Base-by-base conservation (phyloP, 2,797 vertebrate genomes). In the Pygocentrus nattereri region DNA sequence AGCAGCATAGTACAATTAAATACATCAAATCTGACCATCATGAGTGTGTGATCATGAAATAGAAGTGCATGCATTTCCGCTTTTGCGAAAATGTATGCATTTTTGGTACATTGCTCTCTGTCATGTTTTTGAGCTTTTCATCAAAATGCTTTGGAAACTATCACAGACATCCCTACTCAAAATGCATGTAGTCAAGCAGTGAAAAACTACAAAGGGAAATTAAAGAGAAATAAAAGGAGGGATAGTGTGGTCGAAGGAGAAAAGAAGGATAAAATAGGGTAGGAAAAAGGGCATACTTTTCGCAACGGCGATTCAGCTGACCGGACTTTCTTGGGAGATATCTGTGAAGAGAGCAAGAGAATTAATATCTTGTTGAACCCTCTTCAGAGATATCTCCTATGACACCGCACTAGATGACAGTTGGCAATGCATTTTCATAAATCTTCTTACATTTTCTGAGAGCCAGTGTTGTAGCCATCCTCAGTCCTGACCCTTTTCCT, bases 371-470 rank as follows among this genome's bases (percentile, higher is more conserved):
- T 93, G 94, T 92, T 92, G 91, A 87, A 89, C 90, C 91, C 94
- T 95, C 94, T 95, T 95, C 94, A 95, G 93, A 95, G 95, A 95
- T 95, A 95, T 95, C 93, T 95, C 94, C 93, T 93, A 89, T 90
- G 90, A 92, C 87, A 89, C 91, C 89, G 89, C 90, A 54, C 19
- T 69, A 41, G 54, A 62, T 1, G 64, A 59, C 15, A 70, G 27
- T 23, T 70, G 64, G 68, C 41, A 64, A 50, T 78, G 65, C 69
- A 58, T 58, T 54, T 34, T 50, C n/a, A n/a, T 6, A 56, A 10
- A 0, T 8, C 31, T 31, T 71, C 82, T 31, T 10, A 52, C 54
- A 38, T 30, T 59, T 27, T 59, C 44, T 59, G 59, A 49, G 49
- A 70, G 56, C 76, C 61, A 38, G 44, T 77, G 19, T 52, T 77